These are phyloP conservation scores for Sericinus montela DNA, from an alignment of 2,888 invertebrate species.

Conservation along the genomic window DNA sequence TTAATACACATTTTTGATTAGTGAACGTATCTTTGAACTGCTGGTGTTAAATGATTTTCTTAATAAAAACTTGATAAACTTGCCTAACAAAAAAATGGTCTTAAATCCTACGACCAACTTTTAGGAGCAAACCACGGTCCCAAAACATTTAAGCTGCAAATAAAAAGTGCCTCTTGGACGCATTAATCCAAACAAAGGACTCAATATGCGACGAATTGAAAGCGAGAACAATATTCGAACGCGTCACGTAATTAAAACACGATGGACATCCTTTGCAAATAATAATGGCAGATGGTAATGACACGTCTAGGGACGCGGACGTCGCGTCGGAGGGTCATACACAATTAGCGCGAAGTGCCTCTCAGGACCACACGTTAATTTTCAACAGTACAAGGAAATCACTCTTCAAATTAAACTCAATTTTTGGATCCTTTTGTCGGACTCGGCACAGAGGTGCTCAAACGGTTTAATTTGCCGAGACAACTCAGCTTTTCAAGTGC, in stretches of 20 bases:
- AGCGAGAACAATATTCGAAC: slow-evolving; percentile 42
- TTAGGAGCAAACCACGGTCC: background rate
- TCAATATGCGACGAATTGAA: slow-evolving; percentile 42
- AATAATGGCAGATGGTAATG: too few species aligned
- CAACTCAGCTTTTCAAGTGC: slow-evolving; percentile 36
- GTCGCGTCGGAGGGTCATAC: slow-evolving; percentile 41
- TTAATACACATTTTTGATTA: too few species aligned
- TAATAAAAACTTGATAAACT: too few species aligned
- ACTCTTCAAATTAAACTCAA: slow-evolving; percentile 57
- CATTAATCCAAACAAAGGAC: slow-evolving; percentile 45
- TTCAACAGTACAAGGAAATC: slow-evolving; percentile 50
- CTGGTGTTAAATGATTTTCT: too few species aligned
- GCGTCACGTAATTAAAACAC: slow-evolving; percentile 43
- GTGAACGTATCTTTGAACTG: too few species aligned
- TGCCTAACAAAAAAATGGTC: too few species aligned
- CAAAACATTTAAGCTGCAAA: slow-evolving; percentile 34
- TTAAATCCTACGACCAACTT: background rate
- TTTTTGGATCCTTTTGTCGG: slow-evolving; percentile 43
- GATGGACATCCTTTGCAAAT: slow-evolving; percentile 31
- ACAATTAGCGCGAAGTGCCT: slow-evolving; percentile 62
- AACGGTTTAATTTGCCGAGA: slow-evolving; percentile 46
- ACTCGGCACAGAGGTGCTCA: slow-evolving; percentile 30
- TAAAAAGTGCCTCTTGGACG: slow-evolving; percentile 36
- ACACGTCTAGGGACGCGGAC: background rate
- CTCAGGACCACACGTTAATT: slow-evolving; percentile 56